Conservation (phyloP, 2,888 invertebrate genomes). For the Cerceris ruficornis region DNA sequence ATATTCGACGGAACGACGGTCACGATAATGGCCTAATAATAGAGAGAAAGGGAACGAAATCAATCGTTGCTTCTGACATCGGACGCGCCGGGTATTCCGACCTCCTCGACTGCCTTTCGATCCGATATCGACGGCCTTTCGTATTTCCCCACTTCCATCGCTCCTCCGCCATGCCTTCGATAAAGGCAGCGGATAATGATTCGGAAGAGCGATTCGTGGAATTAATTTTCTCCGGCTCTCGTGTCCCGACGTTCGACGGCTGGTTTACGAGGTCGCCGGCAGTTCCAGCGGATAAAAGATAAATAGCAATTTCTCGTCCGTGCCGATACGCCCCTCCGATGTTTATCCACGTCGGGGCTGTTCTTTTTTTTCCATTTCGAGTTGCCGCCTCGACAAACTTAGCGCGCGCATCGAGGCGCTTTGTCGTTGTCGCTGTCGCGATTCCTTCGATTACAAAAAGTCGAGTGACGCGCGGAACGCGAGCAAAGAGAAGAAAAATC, state of each 20-base stretch:
- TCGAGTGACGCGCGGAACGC: too few species aligned
- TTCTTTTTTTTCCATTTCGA: neutral
- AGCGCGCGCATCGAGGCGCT: too few species aligned
- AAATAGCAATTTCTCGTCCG: slow-evolving; percentile 21
- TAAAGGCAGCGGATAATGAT: neutral
- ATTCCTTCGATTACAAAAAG: too few species aligned
- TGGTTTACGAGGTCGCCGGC: neutral
- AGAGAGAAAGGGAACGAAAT: slow-evolving; percentile 43
- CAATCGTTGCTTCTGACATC: slow-evolving; percentile 33
- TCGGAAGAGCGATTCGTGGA: too few species aligned
- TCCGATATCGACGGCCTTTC: too few species aligned
- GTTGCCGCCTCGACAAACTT: too few species aligned
- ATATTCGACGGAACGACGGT: slow-evolving; percentile 34
- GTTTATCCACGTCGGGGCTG: slow-evolving; percentile 9
- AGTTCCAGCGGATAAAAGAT: slow-evolving; percentile 31
- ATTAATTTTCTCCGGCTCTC: neutral
- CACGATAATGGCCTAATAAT: slow-evolving; percentile 50
- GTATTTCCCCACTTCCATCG: slow-evolving; percentile 6
- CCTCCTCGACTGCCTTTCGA: neutral
- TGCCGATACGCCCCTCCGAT: slow-evolving; percentile 13
- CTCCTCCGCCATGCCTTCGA: neutral
- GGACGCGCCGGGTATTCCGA: slow-evolving; percentile 15
- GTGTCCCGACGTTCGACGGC: neutral
- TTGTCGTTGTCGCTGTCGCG: too few species aligned
- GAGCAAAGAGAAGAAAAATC: too few species aligned